Evolutionary conservation across 1,140 invertebrate genomes (phyloP).

Genomic region (Meloidogyne floridensis): DNA sequence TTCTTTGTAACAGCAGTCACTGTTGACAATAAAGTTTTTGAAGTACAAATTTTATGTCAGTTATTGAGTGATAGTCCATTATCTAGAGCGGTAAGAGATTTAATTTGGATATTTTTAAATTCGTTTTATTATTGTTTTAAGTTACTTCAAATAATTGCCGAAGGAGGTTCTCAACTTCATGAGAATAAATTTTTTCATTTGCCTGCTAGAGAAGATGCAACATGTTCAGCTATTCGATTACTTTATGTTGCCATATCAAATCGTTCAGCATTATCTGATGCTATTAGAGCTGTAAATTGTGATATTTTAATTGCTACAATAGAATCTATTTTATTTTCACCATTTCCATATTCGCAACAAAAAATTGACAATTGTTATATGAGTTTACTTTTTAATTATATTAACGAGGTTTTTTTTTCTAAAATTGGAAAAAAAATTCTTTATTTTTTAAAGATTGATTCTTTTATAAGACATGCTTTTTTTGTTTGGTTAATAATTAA

Average conservation of each 20-base stretch:
- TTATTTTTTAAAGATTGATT: slow-evolving; percentile 26
- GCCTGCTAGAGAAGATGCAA: slow-evolving; percentile 31
- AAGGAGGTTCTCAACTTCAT: slow-evolving; percentile 22
- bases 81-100: slow-evolving; percentile 28
- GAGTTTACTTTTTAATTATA: slow-evolving; percentile 27
- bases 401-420: slow-evolving; percentile 37
- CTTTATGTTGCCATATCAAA: slow-evolving; percentile 37
- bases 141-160: slow-evolving; percentile 37
- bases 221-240: slow-evolving; percentile 44
- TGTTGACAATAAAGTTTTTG: slow-evolving; percentile 34
- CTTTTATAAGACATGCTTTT: slow-evolving; percentile 37
- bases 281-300: slow-evolving; percentile 43
- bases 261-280: slow-evolving; percentile 33
- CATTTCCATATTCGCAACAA: slow-evolving; percentile 26
- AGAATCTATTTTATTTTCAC: slow-evolving; percentile 40
- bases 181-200: slow-evolving; percentile 25
- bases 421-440: background rate
- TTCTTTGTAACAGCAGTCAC: slow-evolving; percentile 38
- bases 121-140: background rate
- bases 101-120: background rate
- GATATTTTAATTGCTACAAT: slow-evolving; percentile 35
- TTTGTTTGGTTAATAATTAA: slow-evolving; percentile 38
- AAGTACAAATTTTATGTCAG: slow-evolving; percentile 38
- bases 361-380: slow-evolving; percentile 26
- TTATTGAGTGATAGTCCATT: slow-evolving; percentile 42